Evolutionary conservation across 2,113 vertebrate genomes (phyloP), one percentile per base, ranked within the genome.

Genomic region (Pygoscelis adeliae): DNA sequence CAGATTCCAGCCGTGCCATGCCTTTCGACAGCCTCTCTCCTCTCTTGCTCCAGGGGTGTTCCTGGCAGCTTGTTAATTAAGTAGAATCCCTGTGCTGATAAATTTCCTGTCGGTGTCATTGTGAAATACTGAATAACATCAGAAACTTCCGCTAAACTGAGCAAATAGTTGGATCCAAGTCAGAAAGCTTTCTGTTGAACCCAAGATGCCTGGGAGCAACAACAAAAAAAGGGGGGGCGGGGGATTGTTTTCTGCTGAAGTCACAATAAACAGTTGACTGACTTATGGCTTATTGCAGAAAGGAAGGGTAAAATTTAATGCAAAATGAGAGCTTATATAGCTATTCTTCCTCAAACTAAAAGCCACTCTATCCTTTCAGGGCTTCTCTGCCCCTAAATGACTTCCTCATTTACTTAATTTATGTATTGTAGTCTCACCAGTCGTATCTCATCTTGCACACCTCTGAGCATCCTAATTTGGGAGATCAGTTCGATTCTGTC

Each of bases 121-220:
- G 94, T 96, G 95, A 96, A 97, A 96, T 79, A 83, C 12, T 71
- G 92, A 97, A 55, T 89, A 96, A 71, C 62, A 94, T 76, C 44
- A 96, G 72, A 95, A 42, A 34, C 56, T 91, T 76, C 76, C n/a
- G 23, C 73, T 87, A 67, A 93, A 93, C 87, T 86, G 83, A 85
- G 89, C 71, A 97, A 95, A 95, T 80, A 93, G 65, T 63, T 96
- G 93, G 90, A 93, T 89, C 63, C 53, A 89, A 94, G 40, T 92
- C 79, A 97, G 85, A 96, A 91, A 91, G 55, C 27, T 94, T 82
- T 82, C 63, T 26, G 22, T 55, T 94, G 83, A 95, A 66, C 70
- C 62, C 78, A 62, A 94, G 89, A 94, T 89, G 44, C 83, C 85
- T 80, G 44, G 61, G 62, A 78, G 76, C 11, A 14, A 62, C 9